These are phyloP conservation scores for Hyposmocoma kahamanoa DNA, from an alignment of 1,140 invertebrate species.

Conservation along the genomic window DNA sequence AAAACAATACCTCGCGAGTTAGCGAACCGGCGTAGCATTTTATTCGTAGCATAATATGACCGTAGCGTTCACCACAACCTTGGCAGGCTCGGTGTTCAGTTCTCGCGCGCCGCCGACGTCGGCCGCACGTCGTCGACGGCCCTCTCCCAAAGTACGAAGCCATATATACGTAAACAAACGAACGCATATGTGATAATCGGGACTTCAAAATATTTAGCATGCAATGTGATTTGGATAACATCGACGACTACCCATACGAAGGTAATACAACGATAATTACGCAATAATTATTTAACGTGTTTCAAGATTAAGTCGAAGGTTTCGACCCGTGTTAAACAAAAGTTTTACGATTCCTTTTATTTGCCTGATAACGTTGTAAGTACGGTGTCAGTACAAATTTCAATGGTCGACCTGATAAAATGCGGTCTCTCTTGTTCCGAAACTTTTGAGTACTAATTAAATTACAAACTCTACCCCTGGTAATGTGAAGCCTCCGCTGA, in stretches of 20 bases:
- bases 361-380: not conserved
- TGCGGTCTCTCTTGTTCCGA: too few relatives aligned
- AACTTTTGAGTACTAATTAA: too few relatives aligned
- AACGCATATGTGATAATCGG: conserved; percentile 7
- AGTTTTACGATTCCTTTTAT: not conserved
- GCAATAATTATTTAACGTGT: not conserved
- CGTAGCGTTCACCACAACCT: too few relatives aligned
- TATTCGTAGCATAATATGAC: too few relatives aligned
- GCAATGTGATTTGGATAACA: conserved; percentile 3
- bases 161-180: not conserved
- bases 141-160: too few relatives aligned
- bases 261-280: too few relatives aligned
- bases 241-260: not conserved
- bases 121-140: not conserved
- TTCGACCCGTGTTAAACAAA: not conserved
- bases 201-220: conserved; percentile 4
- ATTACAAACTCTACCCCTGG: too few relatives aligned
- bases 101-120: not conserved
- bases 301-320: not conserved
- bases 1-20: too few relatives aligned
- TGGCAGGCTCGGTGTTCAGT: too few relatives aligned
- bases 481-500: too few relatives aligned
- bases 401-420: not conserved
- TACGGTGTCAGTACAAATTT: not conserved
- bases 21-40: too few relatives aligned